Evolutionary conservation across 1,140 invertebrate species (phyloP), one percentile per base, ranked within the genome.

Genomic region (Vollenhovia emeryi): DNA sequence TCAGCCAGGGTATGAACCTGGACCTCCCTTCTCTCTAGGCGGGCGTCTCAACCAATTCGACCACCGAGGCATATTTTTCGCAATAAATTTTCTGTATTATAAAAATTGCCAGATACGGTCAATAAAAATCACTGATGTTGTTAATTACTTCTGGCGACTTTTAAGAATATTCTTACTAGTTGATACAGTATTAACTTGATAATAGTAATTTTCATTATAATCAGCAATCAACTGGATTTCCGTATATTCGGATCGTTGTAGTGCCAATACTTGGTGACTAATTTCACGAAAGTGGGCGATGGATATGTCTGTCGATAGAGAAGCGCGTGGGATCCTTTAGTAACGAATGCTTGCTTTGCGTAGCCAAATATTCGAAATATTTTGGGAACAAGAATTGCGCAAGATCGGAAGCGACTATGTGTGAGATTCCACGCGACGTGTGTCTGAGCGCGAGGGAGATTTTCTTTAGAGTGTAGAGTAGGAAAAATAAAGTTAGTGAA

Each of bases 341-440:
- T 43, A 73, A 82, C 78, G 64, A 82, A 73, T 73, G 66, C 36
- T 82, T 21, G 43, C 24, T 33, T 66, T 40, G 24, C 36, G 33
- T 57, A 59, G 66, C 78, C 78, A 82, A 73, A 82, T 73, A 82
- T 82, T 82, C 36, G 50, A 71, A 82, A 82, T 82, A 82, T 82
- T 82, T 82, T 82, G 66, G 24, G 78, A 82, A 82, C 78, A 73
- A 60, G 24, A 43, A 82, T 82, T 82, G 40, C 78, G 66, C 52
- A 82, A 82, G n/a, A 82, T 82, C 78, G 66, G 78, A 82, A 82
- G 36, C 52, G 13, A 55, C 50, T 33, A n/a, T 80, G 18, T 24
- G 13, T 9, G 71, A 75, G 55, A 21, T 80, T 71, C 27, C 24
- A 57, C 24, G 60, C 30, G 24, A 43, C 48, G 50, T 57, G 3